Conservation (phyloP, 2,797 vertebrate genomes). For the Phoxinus dragarum region DNA sequence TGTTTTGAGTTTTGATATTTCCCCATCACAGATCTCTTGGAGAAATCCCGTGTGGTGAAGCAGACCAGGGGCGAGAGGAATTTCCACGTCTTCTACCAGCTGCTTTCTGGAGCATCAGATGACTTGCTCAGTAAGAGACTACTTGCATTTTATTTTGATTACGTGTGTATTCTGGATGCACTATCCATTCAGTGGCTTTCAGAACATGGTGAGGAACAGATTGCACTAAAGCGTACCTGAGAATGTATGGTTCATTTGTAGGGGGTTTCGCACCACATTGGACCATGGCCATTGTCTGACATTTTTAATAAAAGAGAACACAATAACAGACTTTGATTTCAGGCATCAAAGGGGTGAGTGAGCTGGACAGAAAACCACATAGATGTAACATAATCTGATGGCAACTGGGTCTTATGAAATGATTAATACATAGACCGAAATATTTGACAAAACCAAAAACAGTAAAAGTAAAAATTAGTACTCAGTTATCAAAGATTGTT, state of each 20-base stretch:
- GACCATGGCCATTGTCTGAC: constrained; percentile 68
- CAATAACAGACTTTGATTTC: constrained; percentile 67
- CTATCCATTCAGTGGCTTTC: neutral
- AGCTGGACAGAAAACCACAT: constrained; percentile 67
- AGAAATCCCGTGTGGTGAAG: constrained; percentile 98
- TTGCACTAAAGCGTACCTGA: neutral
- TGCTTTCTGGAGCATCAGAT: constrained; percentile 93
- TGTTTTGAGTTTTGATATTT: constrained; percentile 19
- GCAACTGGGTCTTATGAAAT: constrained; percentile 58
- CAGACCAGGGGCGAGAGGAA: constrained; percentile 97
- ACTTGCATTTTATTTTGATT: neutral
- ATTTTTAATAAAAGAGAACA: constrained; percentile 64
- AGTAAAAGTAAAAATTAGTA: neutral
- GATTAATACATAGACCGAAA: constrained; percentile 43
- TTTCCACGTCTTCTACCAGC: constrained; percentile 98
- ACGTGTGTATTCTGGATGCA: neutral
- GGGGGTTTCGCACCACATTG: constrained; percentile 58
- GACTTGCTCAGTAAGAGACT: constrained; percentile 89
- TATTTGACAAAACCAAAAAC: neutral
- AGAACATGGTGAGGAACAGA: constrained; percentile 59
- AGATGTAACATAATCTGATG: constrained; percentile 71
- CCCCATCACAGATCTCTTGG: constrained; percentile 88
- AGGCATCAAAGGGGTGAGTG: constrained; percentile 52
- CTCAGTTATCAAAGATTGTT: neutral
- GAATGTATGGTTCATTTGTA: neutral